Conservation (phyloP, 2,888 invertebrate genomes). For the Conomelus anceps region DNA sequence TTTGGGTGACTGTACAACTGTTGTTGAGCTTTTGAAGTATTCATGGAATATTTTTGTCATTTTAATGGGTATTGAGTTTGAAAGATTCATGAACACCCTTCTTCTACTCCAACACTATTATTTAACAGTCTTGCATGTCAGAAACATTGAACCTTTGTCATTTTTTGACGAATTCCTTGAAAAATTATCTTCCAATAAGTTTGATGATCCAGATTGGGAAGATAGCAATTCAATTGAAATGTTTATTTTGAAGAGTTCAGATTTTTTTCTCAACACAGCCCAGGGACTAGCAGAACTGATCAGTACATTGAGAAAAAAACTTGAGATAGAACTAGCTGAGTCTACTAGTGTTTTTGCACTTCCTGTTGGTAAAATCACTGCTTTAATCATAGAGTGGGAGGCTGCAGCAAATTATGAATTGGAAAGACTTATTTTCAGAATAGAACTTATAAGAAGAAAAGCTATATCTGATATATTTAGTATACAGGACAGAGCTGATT, state of each 20-base stretch:
- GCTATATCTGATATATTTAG: neutral
- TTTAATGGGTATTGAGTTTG: neutral
- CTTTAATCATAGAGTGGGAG: neutral
- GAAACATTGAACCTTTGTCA: neutral
- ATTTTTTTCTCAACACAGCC: neutral
- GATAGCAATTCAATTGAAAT: neutral
- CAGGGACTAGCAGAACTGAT: neutral
- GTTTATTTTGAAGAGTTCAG: neutral
- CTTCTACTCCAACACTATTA: neutral
- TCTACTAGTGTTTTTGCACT: neutral
- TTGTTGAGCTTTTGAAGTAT: neutral
- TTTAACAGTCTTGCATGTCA: neutral
- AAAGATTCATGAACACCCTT: neutral
- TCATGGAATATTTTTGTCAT: neutral
- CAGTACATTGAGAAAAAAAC: neutral
- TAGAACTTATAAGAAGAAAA: neutral
- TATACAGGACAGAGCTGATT: neutral
- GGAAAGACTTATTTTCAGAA: neutral
- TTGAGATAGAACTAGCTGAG: neutral
- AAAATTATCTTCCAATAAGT: neutral
- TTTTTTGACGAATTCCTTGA: neutral
- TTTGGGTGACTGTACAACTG: neutral
- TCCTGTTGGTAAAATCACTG: neutral
- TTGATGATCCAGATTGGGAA: neutral
- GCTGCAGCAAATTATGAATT: neutral